phyloP scores from a whole-genome alignment of 2,888 invertebrate genomes.

The Byasa hedistus region DNA sequence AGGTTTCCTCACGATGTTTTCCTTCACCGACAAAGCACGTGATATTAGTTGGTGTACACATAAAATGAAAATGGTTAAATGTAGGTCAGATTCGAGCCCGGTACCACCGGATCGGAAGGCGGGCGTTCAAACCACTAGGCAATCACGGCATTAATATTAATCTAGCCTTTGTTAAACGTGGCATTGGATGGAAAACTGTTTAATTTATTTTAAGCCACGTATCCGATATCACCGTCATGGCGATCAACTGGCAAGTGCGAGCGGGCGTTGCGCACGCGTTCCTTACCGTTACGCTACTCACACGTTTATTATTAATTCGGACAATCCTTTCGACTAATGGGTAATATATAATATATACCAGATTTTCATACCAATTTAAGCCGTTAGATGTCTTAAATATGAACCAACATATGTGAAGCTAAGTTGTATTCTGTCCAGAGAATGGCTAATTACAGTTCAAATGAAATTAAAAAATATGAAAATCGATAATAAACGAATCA shows the following conservation, averaged over 20 bases:
- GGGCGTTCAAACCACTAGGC: no score
- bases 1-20: no score
- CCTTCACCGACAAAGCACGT: no score
- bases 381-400: background rate
- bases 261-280: constrained; percentile 25
- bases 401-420: background rate
- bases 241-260: constrained; percentile 20
- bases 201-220: background rate
- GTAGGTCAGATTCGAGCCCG: no score
- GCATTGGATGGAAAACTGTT: background rate
- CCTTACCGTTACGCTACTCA: constrained; percentile 6
- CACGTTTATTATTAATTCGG: background rate
- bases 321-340: background rate
- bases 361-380: background rate
- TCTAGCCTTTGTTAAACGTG: no score
- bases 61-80: no score
- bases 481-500: no score
- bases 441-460: no score
- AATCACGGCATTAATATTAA: no score
- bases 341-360: background rate
- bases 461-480: no score
- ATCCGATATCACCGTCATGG: constrained; percentile 8
- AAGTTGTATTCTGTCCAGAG: background rate
- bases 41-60: no score
- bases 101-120: no score